Base-by-base conservation (phyloP, 1,140 invertebrate species). In the Scaptomyza pallida region DNA sequence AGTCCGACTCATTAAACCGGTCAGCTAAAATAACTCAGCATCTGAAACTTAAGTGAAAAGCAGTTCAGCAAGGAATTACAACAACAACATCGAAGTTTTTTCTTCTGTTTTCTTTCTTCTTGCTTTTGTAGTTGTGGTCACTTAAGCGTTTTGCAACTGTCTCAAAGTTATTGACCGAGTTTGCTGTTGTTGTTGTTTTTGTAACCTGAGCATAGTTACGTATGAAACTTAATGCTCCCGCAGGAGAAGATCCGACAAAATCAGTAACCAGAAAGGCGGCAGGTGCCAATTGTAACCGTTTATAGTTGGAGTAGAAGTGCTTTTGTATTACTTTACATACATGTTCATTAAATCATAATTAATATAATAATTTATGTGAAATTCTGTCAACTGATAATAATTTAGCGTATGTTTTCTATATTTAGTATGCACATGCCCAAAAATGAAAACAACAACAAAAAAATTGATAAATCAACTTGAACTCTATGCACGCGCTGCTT, bases 1-100 rank as follows among this genome's bases (percentile, higher is more conserved):
- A 86, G 82, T 88, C 63, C 75, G 73, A 86, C 74, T 75, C 78
- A 86, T 88, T 86, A 78, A 86, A 82, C 82, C 72, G 75, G 78
- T 78, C 75, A 67, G 62, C 60, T 61, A 65, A 76, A 85, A 57
- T 54, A 72, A 70, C 37, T 61, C 76, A 78, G 73, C 77, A 77
- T 74, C 64, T 60, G 61, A 67, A 61, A 68, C 48, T 75, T 68
- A 65, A 75, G 62, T 61, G 51, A 50, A 69, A 76, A 47, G 61
- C 72, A 60, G 68, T 73, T 55, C 44, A 75, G 64, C 51, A 65
- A 52, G 75, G 75, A 76, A 65, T 60, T 68, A 77, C 26, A 30
- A 70, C 26, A 30, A 73, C 60, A 74, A 63, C 55, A 62, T 30
- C 2, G 8, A 72, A 67, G 15, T 45, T 69, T 51, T 19, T 40